Base-by-base conservation (phyloP, 2,113 vertebrate species). In the Gorsachius goisagi region DNA sequence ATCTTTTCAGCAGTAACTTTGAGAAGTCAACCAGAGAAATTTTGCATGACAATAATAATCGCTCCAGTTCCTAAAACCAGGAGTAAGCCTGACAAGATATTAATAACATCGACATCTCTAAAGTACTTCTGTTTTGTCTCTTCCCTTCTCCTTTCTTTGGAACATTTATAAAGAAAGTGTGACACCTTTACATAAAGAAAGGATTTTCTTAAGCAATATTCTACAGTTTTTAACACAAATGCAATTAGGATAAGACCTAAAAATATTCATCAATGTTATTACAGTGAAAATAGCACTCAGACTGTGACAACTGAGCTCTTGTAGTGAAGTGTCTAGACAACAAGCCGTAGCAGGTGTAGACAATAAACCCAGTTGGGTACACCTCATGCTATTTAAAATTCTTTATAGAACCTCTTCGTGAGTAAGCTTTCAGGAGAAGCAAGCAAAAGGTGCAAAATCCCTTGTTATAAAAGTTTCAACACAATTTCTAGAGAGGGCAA, bases 391-490 rank as follows among this genome's bases (percentile, higher is more conserved):
- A 33, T 81, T 95, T 93, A 74, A 91, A 73, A 95, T 95, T 55
- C 69, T 95, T 96, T 90, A 96, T 95, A 18, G 74, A 91, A 89
- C 37, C 77, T 49, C 88, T 95, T 93, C 95, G 85, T 85, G 78
- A 97, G 56, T 77, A 74, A 91, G 67, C 97, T 94, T 96, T 91
- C 62, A 77, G 55, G 59, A 78, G 81, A 96, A 96, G 71, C 44
- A 91, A 91, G 89, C 41, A 77, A 92, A 94, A 92, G 90, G 62
- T 90, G 58, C 89, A 92, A 90, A 96, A 80, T 83, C 69, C 93
- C 83, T 1, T 1, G 7, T 91, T 94, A 56, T 96, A 92, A 97
- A 98, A 97, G 60, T 97, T 97, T 96, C 89, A 91, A 85, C 47
- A 67, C 77, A 62, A 66, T 97, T 97, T 93, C 86, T 91, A 75